These are phyloP conservation scores for Danio albolineatus DNA, from an alignment of 2,797 vertebrate species.

Conservation along the genomic window DNA sequence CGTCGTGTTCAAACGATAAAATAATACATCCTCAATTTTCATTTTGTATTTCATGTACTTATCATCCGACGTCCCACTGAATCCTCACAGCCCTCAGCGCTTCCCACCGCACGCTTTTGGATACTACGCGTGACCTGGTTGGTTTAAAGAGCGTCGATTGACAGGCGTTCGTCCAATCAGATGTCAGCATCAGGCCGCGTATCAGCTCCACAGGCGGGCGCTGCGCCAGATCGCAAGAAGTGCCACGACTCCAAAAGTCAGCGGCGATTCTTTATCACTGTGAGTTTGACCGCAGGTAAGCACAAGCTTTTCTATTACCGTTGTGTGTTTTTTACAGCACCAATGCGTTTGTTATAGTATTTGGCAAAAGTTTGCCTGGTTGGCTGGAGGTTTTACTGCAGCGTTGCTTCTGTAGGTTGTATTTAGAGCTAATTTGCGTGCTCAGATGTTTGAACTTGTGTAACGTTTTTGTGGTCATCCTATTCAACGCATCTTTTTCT, in stretches of 20 bases:
- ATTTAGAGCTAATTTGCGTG: neutral
- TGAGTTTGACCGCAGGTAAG: constrained; percentile 62
- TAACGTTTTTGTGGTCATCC: neutral
- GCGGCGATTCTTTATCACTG: constrained; percentile 57
- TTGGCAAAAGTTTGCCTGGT: neutral
- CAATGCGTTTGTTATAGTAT: neutral
- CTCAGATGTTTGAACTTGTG: constrained; percentile 23
- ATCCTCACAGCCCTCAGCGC: neutral
- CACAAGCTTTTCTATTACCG: neutral
- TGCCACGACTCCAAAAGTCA: constrained; percentile 86
- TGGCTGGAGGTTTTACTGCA: neutral
- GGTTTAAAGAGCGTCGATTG: constrained; percentile 56
- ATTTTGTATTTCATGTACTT: neutral
- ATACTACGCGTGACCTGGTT: constrained; percentile 47
- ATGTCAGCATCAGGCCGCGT: neutral
- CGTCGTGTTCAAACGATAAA: neutral
- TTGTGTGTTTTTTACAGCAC: neutral
- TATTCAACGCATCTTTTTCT: neutral
- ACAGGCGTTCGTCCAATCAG: constrained; percentile 60
- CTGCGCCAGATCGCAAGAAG: constrained; percentile 77
- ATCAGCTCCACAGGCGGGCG: constrained; percentile 43
- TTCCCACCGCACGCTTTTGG: neutral
- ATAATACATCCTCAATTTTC: neutral
- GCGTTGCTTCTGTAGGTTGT: neutral
- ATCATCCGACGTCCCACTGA: constrained; percentile 19